phyloP scores from a whole-genome alignment of 1,140 invertebrate species.

The Trachymyrmex septentrionalis region DNA sequence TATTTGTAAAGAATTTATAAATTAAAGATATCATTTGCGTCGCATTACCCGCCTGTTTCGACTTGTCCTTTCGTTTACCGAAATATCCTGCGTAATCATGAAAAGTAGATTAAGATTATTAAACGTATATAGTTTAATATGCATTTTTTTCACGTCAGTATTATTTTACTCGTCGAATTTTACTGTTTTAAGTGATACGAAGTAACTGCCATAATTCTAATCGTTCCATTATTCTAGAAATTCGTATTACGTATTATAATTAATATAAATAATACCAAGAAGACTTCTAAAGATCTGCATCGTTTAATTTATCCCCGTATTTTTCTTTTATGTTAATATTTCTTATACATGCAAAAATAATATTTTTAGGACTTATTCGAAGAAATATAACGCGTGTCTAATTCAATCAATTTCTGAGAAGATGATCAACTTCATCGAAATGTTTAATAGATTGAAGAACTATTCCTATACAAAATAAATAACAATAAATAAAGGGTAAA shows the following conservation, averaged over 20 bases:
- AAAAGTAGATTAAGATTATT: slow-evolving; percentile 15
- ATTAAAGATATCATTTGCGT: slow-evolving; percentile 80
- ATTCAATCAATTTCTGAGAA: slow-evolving; percentile 8
- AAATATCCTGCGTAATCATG: slow-evolving; percentile 1
- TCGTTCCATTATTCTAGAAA: slow-evolving; percentile 5
- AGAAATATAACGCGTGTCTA: background rate
- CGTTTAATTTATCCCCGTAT: slow-evolving; percentile 25
- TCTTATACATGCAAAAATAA: background rate
- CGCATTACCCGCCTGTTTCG: slow-evolving; percentile 33
- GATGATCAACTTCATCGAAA: background rate
- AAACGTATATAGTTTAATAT: slow-evolving; percentile 14
- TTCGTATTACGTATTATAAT: slow-evolving; percentile 33
- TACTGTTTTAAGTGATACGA: background rate
- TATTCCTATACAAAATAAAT: too few species aligned
- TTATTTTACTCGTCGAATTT: slow-evolving; percentile 10
- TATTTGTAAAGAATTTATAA: slow-evolving; percentile 85
- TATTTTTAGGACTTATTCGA: background rate
- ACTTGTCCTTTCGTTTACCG: background rate
- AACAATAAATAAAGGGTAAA: too few species aligned
- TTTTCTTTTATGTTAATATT: background rate
- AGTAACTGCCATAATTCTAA: slow-evolving; percentile 37
- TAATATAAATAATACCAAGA: slow-evolving; percentile 40
- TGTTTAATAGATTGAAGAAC: too few species aligned
- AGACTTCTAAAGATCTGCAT: background rate
- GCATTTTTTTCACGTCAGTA: background rate